Evolutionary conservation across 2,888 invertebrate species (phyloP).

Genomic region (Podabrus alpinus): DNA sequence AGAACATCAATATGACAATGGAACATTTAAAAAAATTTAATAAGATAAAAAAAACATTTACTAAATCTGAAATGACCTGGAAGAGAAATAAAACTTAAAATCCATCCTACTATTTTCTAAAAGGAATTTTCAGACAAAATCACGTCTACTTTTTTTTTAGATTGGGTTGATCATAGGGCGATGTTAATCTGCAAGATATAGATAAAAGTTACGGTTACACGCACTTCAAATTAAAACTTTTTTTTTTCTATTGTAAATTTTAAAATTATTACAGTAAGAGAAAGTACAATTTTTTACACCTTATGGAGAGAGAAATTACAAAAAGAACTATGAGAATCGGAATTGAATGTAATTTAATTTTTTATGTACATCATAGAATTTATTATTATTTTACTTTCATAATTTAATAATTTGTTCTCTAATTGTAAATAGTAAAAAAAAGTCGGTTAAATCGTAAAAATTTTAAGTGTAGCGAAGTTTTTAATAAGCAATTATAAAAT

Average conservation of each 20-base stretch:
- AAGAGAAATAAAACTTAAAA: too few species aligned
- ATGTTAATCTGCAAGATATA: too few species aligned
- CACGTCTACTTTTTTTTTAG: too few species aligned
- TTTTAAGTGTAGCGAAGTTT: too few species aligned
- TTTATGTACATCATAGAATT: neutral
- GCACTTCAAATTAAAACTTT: neutral
- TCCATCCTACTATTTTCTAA: too few species aligned
- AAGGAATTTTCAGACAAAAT: too few species aligned
- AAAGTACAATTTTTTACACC: neutral
- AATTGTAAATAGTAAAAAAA: neutral
- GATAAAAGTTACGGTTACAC: neutral
- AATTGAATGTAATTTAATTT: neutral
- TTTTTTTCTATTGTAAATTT: neutral
- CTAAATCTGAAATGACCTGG: too few species aligned
- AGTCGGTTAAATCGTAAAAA: neutral
- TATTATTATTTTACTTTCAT: neutral
- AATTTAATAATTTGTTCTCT: neutral
- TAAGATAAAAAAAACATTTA: too few species aligned
- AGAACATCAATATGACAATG: too few species aligned
- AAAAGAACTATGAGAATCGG: neutral
- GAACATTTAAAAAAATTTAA: too few species aligned
- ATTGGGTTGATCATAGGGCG: too few species aligned
- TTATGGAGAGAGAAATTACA: neutral
- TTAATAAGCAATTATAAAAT: neutral
- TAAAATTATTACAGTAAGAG: neutral